phyloP scores from a whole-genome alignment of 2,888 invertebrate genomes.

The Antheraea yamamai region DNA sequence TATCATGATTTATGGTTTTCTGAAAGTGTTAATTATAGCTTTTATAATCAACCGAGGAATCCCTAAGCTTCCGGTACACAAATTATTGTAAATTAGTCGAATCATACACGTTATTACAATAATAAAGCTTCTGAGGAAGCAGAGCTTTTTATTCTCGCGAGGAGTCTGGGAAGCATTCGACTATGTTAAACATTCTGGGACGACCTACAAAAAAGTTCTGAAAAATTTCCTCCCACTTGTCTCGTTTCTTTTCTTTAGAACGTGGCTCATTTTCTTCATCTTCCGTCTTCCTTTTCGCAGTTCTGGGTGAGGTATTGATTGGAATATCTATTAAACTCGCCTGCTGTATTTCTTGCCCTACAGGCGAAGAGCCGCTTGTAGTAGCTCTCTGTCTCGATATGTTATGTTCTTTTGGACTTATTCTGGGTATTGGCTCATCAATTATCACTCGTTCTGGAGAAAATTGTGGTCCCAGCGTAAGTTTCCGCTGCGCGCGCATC shows the following conservation, averaged over 20 bases:
- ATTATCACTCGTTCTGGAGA: not conserved
- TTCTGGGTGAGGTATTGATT: not conserved
- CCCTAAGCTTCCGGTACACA: no score
- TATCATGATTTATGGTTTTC: no score
- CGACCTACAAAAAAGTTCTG: not conserved
- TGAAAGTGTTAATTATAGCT: no score
- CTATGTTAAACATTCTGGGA: not conserved
- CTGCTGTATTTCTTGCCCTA: not conserved
- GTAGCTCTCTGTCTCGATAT: not conserved
- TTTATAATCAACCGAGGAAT: no score
- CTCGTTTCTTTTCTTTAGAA: not conserved
- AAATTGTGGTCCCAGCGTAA: not conserved
- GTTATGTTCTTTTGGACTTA: not conserved
- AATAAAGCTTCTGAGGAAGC: not conserved
- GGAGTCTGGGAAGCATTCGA: not conserved
- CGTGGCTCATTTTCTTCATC: not conserved
- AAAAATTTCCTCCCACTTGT: not conserved
- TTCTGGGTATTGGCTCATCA: not conserved
- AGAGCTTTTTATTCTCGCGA: not conserved
- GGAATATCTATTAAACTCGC: not conserved
- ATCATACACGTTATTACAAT: not conserved
- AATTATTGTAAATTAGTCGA: no score
- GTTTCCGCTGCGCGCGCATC: not conserved
- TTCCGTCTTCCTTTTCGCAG: not conserved
- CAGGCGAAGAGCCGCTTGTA: not conserved